Percentiles rank a stretch among this genome's conserved stretches.
Conservation (phyloP, 2,888 invertebrate species). For the Zaprionus lineosus region DNA sequence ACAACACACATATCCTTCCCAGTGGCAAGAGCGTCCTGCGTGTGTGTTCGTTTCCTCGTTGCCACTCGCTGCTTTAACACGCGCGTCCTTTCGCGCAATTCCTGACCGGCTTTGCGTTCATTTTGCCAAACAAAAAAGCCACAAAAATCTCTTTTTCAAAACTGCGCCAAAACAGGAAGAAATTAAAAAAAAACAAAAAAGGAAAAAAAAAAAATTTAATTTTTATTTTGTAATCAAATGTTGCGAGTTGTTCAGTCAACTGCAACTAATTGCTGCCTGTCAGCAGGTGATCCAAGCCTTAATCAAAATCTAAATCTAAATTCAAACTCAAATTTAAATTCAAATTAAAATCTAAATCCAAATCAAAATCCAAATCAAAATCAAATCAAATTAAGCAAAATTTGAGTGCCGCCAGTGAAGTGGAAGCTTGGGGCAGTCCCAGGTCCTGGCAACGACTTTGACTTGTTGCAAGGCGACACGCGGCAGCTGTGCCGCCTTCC, state of each 20-base stretch:
- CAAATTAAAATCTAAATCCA: constrained; percentile 27
- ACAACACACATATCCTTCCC: constrained; percentile 61
- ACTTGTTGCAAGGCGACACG: constrained; percentile 53
- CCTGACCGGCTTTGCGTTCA: constrained; percentile 25
- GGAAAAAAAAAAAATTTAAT: neutral
- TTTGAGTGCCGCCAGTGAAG: constrained; percentile 3
- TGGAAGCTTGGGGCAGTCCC: constrained; percentile 20
- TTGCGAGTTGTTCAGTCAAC: constrained; percentile 22
- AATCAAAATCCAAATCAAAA: constrained; percentile 24
- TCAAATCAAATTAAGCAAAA: constrained; percentile 11
- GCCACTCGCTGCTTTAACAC: neutral
- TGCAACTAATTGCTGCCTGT: constrained; percentile 30
- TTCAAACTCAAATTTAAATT: too few relatives aligned
- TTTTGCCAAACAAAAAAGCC: too few relatives aligned
- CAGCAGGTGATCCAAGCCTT: neutral
- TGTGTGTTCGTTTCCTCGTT: constrained; percentile 4
- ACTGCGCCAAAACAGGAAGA: neutral
- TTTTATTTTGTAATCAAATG: constrained; percentile 13
- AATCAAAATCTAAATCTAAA: constrained; percentile 30
- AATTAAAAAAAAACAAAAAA: neutral
- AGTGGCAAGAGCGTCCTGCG: constrained; percentile 14
- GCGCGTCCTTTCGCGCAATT: neutral
- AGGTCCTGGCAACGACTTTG: constrained; percentile 15
- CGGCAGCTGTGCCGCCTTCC: too few relatives aligned
- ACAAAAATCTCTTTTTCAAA: too few relatives aligned